Base-by-base conservation (phyloP, 2,888 invertebrate genomes). In the Myathropa florea region DNA sequence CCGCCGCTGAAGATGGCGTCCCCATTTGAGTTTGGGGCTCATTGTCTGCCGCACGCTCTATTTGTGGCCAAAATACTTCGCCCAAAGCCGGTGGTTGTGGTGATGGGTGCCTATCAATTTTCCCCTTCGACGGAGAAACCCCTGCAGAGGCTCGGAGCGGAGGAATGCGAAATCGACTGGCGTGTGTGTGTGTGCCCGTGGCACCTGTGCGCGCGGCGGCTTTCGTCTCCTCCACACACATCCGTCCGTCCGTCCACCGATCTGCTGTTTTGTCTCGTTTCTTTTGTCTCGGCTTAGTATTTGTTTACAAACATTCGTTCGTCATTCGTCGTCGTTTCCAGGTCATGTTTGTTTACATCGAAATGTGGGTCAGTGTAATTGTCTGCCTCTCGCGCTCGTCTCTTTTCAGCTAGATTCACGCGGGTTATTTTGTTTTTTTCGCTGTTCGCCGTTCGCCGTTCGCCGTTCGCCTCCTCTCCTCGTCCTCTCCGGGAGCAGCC, bases 341-440 rank as follows among this genome's bases (percentile, higher is more conserved):
- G 86, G 86, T 86, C 86, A 86, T 86, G 86, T 86, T 79, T 86
- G 86, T 86, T 86, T 86, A 86, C 83, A 79, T 75, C 70, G 65
- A 60, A 86, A 86, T 75, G 83, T 86, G 60, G 86, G 86, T 86
- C 86, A 86, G 86, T 83, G 86, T 86, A 86, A 86, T 86, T 83
- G 83, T 73, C 78, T 78, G 78, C 46, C 46, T 46, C 46, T 46
- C 18, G n/a, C 46, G 46, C 46, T 46, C 18, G 46, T 46, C 46
- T 46, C 46, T 46, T 18, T 46, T 83, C 64, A 57, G 68, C 39
- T 55, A 59, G 73, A 36, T 81, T 73, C 55, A 72, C 63, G 72
- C 65, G 65, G 39, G 61, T 64, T 71, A 57, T 73, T 64, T n/a
- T 73, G 21, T 75, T 65, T n/a, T 72, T 68, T 23, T 46, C 63